phyloP scores from a whole-genome alignment of 2,797 vertebrate species.

The Petrocephalus sullivani region DNA sequence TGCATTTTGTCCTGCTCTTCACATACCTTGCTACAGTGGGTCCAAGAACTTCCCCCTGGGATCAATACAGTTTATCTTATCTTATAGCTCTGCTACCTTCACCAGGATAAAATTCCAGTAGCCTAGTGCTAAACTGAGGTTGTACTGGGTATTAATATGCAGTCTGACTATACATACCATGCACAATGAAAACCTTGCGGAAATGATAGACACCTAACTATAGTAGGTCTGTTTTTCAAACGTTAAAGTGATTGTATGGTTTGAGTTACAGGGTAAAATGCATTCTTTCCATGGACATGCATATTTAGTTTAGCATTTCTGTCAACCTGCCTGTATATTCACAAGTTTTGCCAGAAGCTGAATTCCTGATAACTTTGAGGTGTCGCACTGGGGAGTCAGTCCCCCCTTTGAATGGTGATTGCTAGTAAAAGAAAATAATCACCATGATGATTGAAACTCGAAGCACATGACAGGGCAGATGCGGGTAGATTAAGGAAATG shows the following conservation, averaged over 20 bases:
- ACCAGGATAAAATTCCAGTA: neutral
- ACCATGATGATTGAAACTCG: neutral
- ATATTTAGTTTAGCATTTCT: neutral
- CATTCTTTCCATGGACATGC: constrained; percentile 9
- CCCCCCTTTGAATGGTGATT: neutral
- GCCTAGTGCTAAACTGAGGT: neutral
- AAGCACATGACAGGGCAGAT: constrained; percentile 5
- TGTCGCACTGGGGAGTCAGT: neutral
- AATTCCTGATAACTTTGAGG: neutral
- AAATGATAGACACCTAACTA: neutral
- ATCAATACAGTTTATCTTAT: neutral
- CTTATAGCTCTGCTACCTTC: neutral
- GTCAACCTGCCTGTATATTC: neutral
- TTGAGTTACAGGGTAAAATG: neutral
- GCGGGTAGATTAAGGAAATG: neutral
- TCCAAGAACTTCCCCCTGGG: neutral
- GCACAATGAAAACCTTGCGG: neutral
- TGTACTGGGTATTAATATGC: neutral
- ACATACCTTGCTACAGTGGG: neutral
- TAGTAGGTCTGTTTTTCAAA: neutral
- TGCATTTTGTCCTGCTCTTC: neutral
- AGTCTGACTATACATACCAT: neutral
- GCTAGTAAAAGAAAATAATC: constrained; percentile 8
- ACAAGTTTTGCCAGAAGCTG: neutral
- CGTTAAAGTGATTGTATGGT: neutral